phyloP scores from a whole-genome alignment of 2,888 invertebrate species.

The Spilarctia lutea region DNA sequence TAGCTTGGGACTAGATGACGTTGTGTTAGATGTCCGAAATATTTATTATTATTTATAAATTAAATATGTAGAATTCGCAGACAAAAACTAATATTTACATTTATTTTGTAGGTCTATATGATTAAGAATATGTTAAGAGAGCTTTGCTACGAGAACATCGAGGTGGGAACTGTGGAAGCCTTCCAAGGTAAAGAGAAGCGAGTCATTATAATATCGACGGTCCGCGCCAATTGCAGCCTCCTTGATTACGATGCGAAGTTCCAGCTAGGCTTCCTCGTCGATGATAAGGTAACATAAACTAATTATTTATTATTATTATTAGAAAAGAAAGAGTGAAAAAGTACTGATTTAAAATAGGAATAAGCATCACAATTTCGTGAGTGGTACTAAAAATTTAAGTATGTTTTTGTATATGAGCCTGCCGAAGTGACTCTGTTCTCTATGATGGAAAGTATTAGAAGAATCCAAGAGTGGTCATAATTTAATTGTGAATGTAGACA shows the following conservation, averaged over 20 bases:
- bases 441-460: too few relatives aligned
- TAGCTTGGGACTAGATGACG: too few relatives aligned
- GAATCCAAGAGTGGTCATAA: too few relatives aligned
- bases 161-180: conserved; percentile 94
- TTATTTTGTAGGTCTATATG: conserved; percentile 73
- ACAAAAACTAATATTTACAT: neutral
- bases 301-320: neutral
- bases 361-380: neutral
- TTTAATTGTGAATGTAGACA: too few relatives aligned
- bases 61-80: neutral
- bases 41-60: neutral
- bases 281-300: conserved; percentile 67
- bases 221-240: conserved; percentile 87
- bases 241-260: conserved; percentile 86
- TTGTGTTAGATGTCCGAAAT: too few relatives aligned
- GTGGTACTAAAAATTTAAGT: neutral
- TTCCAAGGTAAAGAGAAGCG: conserved; percentile 95
- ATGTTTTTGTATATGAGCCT: too few relatives aligned
- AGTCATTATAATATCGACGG: conserved; percentile 93
- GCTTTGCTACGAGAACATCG: conserved; percentile 76
- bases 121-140: conserved; percentile 76
- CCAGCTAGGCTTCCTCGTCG: conserved; percentile 85
- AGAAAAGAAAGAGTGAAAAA: neutral
- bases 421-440: too few relatives aligned
- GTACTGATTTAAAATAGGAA: neutral